Conservation (phyloP, 2,797 vertebrate genomes). For the Gymnothorax reevesii region DNA sequence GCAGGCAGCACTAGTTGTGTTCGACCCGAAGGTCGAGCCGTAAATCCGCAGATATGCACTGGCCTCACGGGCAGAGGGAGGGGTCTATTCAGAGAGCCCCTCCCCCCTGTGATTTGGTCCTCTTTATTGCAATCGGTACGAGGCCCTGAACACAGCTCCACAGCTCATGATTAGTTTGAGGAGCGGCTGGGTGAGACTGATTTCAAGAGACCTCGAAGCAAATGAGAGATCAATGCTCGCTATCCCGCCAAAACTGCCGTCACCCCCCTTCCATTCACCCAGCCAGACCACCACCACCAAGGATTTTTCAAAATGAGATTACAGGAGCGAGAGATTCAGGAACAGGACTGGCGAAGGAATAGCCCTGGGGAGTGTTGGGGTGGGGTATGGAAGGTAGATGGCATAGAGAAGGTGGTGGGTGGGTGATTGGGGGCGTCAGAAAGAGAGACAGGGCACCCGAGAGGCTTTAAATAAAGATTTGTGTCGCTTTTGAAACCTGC, state of each 20-base stretch:
- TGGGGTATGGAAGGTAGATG: background rate
- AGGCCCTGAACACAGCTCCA: conserved; percentile 55
- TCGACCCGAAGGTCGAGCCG: too few species aligned
- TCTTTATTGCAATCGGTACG: conserved; percentile 43
- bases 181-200: conserved; percentile 74
- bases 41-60: background rate
- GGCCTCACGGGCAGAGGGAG: too few species aligned
- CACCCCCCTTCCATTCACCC: conserved; percentile 19
- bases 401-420: background rate
- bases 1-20: too few species aligned
- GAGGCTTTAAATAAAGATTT: conserved; percentile 80
- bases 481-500: conserved; percentile 77
- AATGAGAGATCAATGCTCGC: conserved; percentile 77
- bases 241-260: conserved; percentile 52
- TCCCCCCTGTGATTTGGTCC: background rate
- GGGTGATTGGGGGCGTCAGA: background rate
- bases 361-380: background rate
- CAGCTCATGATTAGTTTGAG: conserved; percentile 72
- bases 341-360: conserved; percentile 57
- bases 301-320: conserved; percentile 45
- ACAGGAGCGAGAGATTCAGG: conserved; percentile 48
- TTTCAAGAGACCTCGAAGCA: conserved; percentile 77
- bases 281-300: conserved; percentile 46
- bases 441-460: conserved; percentile 47
- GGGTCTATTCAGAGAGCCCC: background rate